Base-by-base conservation (phyloP, 2,888 invertebrate genomes). In the Ophion costatus region DNA sequence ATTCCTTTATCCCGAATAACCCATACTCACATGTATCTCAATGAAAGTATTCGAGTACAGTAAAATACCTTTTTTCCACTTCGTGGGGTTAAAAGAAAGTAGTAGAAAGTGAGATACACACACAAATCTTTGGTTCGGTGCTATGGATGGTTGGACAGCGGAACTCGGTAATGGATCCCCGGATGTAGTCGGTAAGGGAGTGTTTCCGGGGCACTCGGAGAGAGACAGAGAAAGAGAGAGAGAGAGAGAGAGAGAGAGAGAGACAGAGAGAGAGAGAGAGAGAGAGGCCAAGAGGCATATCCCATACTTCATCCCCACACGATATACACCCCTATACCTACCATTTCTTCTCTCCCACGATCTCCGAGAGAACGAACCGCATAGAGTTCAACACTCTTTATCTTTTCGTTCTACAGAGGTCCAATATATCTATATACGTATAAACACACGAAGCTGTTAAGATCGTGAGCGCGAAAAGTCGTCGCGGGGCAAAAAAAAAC, bases 121-220 rank as follows among this genome's bases (percentile, higher is more conserved):
- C 92, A 92, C 92, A 92, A 92, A 93, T 93, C 93, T 93, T 89
- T 86, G 70, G 87, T 78, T 88, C 90, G 74, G 77, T 69, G 80
- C 73, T 89, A 90, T 91, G 92, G 91, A 88, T 89, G 90, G 92
- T 92, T 92, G 90, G 90, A 89, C 90, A 88, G 89, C 90, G 90
- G 91, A 91, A 91, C 89, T 89, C 88, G 89, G 90, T 93, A 93
- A 93, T 93, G 93, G 93, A 93, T 91, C 91, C 90, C 92, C 92
- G 93, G 92, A 93, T 92, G 89, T 92, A 90, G 91, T 91, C 89
- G 80, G 82, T 82, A 88, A 87, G 88, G 90, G 89, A 91, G 89
- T 89, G 91, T 92, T 92, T 92, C 91, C 92, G 91, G 92, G 89
- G 91, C 87, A 89, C 89, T 89, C 87, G 88, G 80, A 45, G 51